A percentile compares a stretch with the other conserved stretches of the same genome.
These are phyloP conservation scores for Neodiprion pinetum DNA, from an alignment of 1,140 invertebrate genomes.

Conservation along the genomic window DNA sequence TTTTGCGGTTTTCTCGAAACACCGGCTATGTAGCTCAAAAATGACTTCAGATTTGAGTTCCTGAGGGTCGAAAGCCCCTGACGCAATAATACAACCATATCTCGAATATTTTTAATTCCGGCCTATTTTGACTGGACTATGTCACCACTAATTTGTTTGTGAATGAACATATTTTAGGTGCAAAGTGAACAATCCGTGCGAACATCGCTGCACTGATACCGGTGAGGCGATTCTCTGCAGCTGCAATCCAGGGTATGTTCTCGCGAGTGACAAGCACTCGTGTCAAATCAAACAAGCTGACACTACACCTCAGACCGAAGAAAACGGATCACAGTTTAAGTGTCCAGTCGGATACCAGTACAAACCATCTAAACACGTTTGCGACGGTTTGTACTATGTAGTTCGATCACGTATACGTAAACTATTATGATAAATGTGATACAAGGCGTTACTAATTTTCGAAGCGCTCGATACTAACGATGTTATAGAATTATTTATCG, in stretches of 20 bases:
- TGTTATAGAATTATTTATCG: too few relatives aligned
- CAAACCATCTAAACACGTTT: conserved; percentile 66
- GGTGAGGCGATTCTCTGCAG: conserved; percentile 61
- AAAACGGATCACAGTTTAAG: conserved; percentile 25
- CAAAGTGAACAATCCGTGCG: conserved; percentile 62
- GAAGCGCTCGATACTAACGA: too few relatives aligned
- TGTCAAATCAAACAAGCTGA: conserved; percentile 50
- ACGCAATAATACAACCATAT: too few relatives aligned
- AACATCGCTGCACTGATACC: conserved; percentile 64
- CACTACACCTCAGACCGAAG: conserved; percentile 22
- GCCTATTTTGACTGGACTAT: too few relatives aligned
- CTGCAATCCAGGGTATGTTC: conserved; percentile 62
- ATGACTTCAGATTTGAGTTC: too few relatives aligned
- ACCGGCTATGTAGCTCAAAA: too few relatives aligned
- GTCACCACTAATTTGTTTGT: too few relatives aligned
- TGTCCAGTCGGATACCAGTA: conserved; percentile 72
- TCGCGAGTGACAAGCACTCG: conserved; percentile 58
- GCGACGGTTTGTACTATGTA: conserved; percentile 68
- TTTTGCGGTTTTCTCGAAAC: too few relatives aligned
- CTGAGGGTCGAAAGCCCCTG: too few relatives aligned
- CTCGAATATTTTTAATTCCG: too few relatives aligned
- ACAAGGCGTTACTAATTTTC: too few relatives aligned
- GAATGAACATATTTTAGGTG: conserved; percentile 44
- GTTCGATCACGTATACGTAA: background rate
- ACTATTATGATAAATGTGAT: conserved; percentile 14